Percentiles rank a stretch among this genome's conserved stretches.
Evolutionary conservation across 2,888 invertebrate genomes (phyloP).

Genomic region (Mellilla xanthometata): DNA sequence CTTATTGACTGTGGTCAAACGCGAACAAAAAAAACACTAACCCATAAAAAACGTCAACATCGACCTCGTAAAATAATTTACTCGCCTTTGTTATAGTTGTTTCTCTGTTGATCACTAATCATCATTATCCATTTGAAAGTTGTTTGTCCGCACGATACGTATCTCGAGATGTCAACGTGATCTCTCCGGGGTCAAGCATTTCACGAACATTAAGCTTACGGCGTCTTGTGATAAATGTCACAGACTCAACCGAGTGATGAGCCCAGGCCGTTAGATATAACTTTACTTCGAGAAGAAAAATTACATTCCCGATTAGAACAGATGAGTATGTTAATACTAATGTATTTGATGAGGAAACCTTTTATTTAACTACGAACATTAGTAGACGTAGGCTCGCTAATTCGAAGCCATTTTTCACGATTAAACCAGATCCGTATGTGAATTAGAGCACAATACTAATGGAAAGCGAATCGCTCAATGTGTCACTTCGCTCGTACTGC

Average conservation of each 20-base stretch:
- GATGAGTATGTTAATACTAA: slow-evolving; percentile 8
- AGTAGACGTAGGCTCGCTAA: neutral
- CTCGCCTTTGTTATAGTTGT: too few relatives aligned
- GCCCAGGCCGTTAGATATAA: slow-evolving; percentile 7
- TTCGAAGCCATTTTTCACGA: neutral
- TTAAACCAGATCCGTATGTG: slow-evolving; percentile 1
- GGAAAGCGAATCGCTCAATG: neutral
- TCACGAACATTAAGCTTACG: slow-evolving; percentile 31
- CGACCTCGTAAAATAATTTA: too few relatives aligned
- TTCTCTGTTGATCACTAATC: neutral
- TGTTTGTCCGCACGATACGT: slow-evolving; percentile 46
- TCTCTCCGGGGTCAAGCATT: slow-evolving; percentile 42
- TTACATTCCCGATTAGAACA: slow-evolving; percentile 4
- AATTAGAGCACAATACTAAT: neutral
- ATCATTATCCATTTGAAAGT: slow-evolving; percentile 49
- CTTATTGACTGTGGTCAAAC: too few relatives aligned
- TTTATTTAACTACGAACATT: too few relatives aligned
- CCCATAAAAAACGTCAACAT: too few relatives aligned
- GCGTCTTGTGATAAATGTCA: slow-evolving; percentile 26
- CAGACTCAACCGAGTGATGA: slow-evolving; percentile 9
- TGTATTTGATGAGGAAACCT: too few relatives aligned
- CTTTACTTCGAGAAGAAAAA: slow-evolving; percentile 9
- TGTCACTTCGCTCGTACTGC: slow-evolving; percentile 3
- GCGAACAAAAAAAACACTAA: too few relatives aligned
- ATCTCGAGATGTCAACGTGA: slow-evolving; percentile 43